Evolutionary conservation across 2,797 vertebrate genomes (phyloP).

Genomic region (Antrozous pallidus): DNA sequence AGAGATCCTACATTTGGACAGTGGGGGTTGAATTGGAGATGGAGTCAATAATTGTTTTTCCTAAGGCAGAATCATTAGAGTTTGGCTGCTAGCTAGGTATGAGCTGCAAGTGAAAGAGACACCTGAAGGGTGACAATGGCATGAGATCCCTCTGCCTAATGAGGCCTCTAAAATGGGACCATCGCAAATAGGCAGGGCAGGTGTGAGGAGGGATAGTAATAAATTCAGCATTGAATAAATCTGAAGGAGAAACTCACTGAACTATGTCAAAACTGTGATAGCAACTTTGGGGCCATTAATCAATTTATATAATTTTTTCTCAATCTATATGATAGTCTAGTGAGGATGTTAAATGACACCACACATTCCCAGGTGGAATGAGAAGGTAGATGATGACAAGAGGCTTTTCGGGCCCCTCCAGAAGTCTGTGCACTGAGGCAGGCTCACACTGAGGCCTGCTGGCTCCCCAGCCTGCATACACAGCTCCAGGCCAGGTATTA

Average conservation of each 20-base stretch:
- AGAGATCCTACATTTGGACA: not conserved
- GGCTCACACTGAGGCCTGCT: not conserved
- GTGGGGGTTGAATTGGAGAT: not conserved
- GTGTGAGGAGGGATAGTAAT: not conserved
- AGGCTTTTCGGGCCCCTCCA: not conserved
- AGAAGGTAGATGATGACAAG: too few relatives aligned
- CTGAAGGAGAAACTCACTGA: not conserved
- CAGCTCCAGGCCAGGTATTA: not conserved
- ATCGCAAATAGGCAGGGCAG: not conserved
- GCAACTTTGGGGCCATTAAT: not conserved
- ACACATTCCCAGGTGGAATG: not conserved
- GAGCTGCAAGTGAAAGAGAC: not conserved
- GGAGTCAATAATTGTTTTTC: not conserved
- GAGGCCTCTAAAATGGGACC: not conserved
- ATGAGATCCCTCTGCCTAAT: rapidly evolving
- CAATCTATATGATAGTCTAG: not conserved
- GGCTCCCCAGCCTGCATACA: not conserved
- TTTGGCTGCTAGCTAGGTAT: not conserved
- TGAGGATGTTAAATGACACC: not conserved
- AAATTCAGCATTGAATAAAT: not conserved
- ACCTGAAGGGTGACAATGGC: not conserved
- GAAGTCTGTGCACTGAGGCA: not conserved
- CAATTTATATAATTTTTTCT: not conserved
- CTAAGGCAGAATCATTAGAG: not conserved
- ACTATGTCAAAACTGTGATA: not conserved